Evolutionary conservation across 2,797 vertebrate species (phyloP).

Genomic region (Microctenopoma stevenorrisi): DNA sequence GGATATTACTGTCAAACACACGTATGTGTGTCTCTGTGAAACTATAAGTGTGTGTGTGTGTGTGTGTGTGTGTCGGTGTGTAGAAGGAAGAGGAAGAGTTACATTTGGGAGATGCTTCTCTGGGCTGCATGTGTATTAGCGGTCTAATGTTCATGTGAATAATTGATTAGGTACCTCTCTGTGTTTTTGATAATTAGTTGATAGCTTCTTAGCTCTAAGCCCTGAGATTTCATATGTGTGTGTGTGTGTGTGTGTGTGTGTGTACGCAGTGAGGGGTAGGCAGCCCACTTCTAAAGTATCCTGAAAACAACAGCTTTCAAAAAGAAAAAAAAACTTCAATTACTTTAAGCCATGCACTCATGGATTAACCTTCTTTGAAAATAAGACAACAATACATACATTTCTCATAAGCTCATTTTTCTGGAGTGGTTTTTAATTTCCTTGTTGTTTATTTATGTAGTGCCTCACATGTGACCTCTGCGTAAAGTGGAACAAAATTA

Average conservation of each 20-base stretch:
- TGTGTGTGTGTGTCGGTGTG: background rate
- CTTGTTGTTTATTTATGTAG: background rate
- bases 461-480: constrained; percentile 2
- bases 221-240: constrained; percentile 82
- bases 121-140: constrained; percentile 87
- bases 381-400: constrained; percentile 47
- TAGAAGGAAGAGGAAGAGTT: constrained; percentile 60
- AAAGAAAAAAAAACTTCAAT: constrained; percentile 19
- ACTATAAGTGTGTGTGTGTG: constrained; percentile 38
- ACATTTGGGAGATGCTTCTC: constrained; percentile 89
- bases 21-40: constrained; percentile 34
- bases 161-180: constrained; percentile 92
- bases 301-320: constrained; percentile 65
- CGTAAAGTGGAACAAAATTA: background rate
- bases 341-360: constrained; percentile 63
- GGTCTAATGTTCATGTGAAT: constrained; percentile 94
- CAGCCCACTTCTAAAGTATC: constrained; percentile 57
- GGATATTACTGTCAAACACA: constrained; percentile 33
- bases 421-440: background rate
- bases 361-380: constrained; percentile 69
- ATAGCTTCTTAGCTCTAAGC: constrained; percentile 88
- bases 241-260: constrained; percentile 42
- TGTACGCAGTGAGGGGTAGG: constrained; percentile 25
- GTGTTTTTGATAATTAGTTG: constrained; percentile 94
- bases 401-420: constrained; percentile 71